Percentiles rank a stretch among this genome's conserved stretches.
Evolutionary conservation across 2,797 vertebrate species (phyloP).

Genomic region (Apogon hyalosoma): DNA sequence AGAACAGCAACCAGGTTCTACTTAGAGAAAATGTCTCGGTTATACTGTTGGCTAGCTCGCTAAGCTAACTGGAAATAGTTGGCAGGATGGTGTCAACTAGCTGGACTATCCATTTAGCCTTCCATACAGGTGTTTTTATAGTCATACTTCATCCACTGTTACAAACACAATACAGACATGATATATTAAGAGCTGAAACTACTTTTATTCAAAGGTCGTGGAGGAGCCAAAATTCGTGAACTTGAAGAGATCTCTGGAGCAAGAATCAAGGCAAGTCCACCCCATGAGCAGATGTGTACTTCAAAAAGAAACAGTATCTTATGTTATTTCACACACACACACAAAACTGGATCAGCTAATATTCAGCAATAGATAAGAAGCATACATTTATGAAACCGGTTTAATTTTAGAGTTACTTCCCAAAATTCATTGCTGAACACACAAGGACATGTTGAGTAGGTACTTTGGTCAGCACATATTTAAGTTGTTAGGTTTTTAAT

Average conservation of each 20-base stretch:
- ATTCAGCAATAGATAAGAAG: too few species aligned
- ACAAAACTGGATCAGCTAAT: too few species aligned
- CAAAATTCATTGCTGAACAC: background rate
- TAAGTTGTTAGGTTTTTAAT: background rate
- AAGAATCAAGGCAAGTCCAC: constrained; percentile 89
- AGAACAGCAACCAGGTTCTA: fast-evolving
- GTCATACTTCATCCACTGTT: background rate
- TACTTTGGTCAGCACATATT: background rate
- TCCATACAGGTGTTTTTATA: too few species aligned
- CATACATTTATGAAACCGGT: fast-evolving
- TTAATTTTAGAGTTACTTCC: background rate
- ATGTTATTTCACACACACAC: too few species aligned
- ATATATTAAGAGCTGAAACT: background rate
- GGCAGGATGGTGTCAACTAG: background rate
- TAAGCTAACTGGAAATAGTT: too few species aligned
- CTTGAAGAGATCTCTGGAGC: constrained; percentile 88
- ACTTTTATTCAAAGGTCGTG: constrained; percentile 83
- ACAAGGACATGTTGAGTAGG: background rate
- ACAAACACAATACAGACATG: fast-evolving
- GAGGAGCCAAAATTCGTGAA: constrained; percentile 91
- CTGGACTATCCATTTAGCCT: background rate
- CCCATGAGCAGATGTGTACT: too few species aligned
- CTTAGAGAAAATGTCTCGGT: too few species aligned
- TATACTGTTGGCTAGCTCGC: background rate
- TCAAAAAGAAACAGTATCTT: too few species aligned